Evolutionary conservation across 1,140 invertebrate genomes (phyloP), one percentile per base, ranked within the genome.

Genomic region (Scaptomyza hsui): DNA sequence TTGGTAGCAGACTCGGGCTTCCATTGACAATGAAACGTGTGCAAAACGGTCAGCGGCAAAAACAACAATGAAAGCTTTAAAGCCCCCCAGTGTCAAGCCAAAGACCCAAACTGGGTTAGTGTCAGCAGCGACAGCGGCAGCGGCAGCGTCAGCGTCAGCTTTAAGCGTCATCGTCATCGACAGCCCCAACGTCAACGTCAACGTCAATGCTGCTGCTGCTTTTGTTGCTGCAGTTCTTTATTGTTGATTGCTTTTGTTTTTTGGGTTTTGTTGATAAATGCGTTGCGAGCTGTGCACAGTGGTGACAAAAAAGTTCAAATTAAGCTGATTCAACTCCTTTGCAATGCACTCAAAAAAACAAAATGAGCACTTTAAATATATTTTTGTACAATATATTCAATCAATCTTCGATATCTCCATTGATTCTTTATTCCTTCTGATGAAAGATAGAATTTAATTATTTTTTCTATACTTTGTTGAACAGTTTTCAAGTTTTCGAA

Each of bases 1-100:
- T 60, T 7, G 13, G 12, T n/a, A 4, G 24, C 18, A 6, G 6
- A 56, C 42, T 7, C 1, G 53, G 62, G 52, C 62, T 37, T 57
- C 49, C 65, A 69, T 63, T 69, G 65, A 45, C 65, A 69, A 69
- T 69, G 65, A 55, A 63, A 63, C 21, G 32, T 41, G 18, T 13
- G 21, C 65, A 37, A 52, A 49, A 44, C 4, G 41, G 24, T 37
- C 24, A 47, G 24, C 49, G 7, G 29, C 39, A 51, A 39, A 29
- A 44, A 51, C 45, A 51, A 24, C 29, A 45, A 55, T 39, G 37
- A 41, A 56, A 70, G 48, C 64, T 9, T 29, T 29, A 9, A 41
- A 57, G 51, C 57, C 44, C 35, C 55, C 41, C 10, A 70, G 45
- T 26, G 24, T 29, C 12, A 24, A 62, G 26, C 21, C 0, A 21